Conservation (phyloP, 1,140 invertebrate genomes). For the Neotoxoptera formosana region DNA sequence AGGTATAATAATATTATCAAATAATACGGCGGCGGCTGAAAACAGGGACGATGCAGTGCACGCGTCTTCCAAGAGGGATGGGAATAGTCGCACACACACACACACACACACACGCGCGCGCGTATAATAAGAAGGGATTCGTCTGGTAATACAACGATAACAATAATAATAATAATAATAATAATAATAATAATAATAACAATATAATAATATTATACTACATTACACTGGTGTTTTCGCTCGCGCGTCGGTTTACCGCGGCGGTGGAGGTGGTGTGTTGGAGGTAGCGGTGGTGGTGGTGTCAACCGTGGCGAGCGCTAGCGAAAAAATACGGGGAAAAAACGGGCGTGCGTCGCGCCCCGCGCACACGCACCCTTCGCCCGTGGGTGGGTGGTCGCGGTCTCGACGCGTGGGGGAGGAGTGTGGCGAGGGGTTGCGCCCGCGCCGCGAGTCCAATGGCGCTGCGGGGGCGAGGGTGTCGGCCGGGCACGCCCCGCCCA, state of each 20-base stretch:
- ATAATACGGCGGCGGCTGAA: background rate
- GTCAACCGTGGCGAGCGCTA: background rate
- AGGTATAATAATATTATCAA: too few species aligned
- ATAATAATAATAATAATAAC: slow-evolving; percentile 30
- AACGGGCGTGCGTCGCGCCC: background rate
- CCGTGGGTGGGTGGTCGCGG: background rate
- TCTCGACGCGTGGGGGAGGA: background rate
- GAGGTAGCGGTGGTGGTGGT: background rate
- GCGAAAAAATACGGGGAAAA: background rate
- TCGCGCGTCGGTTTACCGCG: slow-evolving; percentile 23
- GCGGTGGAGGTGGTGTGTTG: background rate
- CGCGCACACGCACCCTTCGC: too few species aligned
- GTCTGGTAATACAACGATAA: slow-evolving; percentile 28
- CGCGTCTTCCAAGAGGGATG: background rate
- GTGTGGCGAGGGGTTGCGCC: background rate
- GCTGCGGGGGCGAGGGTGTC: slow-evolving; percentile 11
- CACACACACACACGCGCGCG: too few species aligned
- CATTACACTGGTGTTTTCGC: slow-evolving; percentile 1
- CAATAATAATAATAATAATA: slow-evolving; percentile 29
- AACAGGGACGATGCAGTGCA: background rate
- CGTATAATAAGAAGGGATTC: slow-evolving; percentile 27
- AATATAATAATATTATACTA: slow-evolving; percentile 34
- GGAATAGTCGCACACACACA: background rate
- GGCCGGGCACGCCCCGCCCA: slow-evolving; percentile 42
- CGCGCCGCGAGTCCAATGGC: slow-evolving; percentile 33